phyloP scores from a whole-genome alignment of 2,113 vertebrate species.

The Suricata suricatta region DNA sequence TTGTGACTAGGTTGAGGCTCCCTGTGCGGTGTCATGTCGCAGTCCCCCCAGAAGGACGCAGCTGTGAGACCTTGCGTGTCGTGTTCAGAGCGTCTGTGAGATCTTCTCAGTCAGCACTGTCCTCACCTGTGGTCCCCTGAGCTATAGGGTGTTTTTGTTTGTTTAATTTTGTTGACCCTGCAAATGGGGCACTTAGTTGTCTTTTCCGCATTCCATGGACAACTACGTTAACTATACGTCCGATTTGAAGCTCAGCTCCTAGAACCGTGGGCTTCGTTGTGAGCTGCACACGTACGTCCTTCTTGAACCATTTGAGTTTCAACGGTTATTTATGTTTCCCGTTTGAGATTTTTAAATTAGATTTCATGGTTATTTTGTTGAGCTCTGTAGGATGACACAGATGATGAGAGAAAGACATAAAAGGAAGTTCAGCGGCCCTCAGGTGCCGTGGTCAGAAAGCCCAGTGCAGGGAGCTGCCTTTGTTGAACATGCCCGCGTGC shows the following conservation, averaged over 20 bases:
- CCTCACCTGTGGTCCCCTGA: not conserved
- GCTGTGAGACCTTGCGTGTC: accelerated
- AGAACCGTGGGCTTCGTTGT: not conserved
- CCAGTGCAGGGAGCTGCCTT: not conserved
- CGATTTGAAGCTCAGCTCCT: accelerated
- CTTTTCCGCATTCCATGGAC: not conserved
- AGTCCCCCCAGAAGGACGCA: not conserved
- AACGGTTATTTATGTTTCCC: not conserved
- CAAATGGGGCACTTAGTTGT: not conserved
- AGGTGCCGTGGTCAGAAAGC: not conserved
- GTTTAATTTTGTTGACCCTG: not conserved
- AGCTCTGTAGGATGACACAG: not conserved
- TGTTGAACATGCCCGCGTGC: accelerated
- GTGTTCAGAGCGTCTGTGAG: not conserved
- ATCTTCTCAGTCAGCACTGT: not conserved
- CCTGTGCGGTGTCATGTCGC: accelerated
- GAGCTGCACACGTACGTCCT: not conserved
- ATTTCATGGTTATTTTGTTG: not conserved
- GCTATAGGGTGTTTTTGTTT: not conserved
- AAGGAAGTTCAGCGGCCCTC: not conserved
- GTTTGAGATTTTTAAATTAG: not conserved
- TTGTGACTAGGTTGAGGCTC: too few species aligned
- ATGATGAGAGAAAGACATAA: not conserved
- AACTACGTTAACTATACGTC: too few species aligned
- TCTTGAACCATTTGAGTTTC: not conserved